Evolutionary conservation across 53 echinoderm and acorn worm genomes (phyloP).

Genomic region (Holothuria scabra): DNA sequence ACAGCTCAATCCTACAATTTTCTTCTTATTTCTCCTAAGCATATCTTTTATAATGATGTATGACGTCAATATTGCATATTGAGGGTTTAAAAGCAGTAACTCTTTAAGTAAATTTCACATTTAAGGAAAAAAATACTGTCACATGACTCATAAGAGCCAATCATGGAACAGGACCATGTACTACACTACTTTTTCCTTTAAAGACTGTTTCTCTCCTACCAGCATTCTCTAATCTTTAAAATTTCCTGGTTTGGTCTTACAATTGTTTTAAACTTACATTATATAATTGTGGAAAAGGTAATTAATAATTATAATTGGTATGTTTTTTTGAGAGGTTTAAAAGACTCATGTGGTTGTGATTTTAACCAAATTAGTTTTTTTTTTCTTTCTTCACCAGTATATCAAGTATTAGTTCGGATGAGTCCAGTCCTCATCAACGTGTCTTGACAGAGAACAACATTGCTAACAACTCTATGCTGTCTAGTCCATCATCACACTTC

Average conservation of each 20-base stretch:
- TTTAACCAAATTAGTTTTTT: neutral
- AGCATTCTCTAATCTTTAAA: neutral
- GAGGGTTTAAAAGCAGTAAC: too few relatives aligned
- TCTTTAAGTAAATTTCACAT: too few relatives aligned
- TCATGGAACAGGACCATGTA: too few relatives aligned
- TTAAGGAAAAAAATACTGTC: too few relatives aligned
- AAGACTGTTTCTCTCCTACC: neutral
- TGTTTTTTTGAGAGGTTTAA: neutral
- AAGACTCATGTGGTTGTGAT: neutral
- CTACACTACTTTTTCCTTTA: neutral
- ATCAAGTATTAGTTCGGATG: slow-evolving; percentile 92
- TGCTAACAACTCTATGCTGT: slow-evolving; percentile 44
- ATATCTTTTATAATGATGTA: too few relatives aligned
- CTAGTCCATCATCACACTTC: slow-evolving; percentile 49
- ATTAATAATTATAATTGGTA: neutral
- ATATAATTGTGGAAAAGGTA: neutral
- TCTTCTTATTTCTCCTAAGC: too few relatives aligned
- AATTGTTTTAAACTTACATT: too few relatives aligned
- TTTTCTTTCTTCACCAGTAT: slow-evolving; percentile 56
- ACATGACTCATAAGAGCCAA: too few relatives aligned
- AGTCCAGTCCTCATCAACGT: slow-evolving; percentile 81
- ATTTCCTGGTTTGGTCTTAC: too few relatives aligned
- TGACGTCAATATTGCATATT: too few relatives aligned
- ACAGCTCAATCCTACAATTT: too few relatives aligned
- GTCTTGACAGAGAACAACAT: slow-evolving; percentile 23